Evolutionary conservation across 2,888 invertebrate species (phyloP).

Genomic region (Gisinianus flammeolus): DNA sequence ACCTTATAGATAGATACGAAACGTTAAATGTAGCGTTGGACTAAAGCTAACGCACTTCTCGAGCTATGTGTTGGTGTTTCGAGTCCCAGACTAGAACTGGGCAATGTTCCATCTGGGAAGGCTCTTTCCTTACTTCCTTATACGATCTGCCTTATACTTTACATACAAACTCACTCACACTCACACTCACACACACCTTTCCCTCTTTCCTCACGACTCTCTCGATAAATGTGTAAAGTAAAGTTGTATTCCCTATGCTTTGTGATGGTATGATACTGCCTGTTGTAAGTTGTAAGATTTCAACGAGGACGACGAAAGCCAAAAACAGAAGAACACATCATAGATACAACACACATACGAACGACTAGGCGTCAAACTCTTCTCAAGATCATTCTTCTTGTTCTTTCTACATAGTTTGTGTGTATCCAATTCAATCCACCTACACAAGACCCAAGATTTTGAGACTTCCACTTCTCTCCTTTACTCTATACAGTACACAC

Average conservation of each 20-base stretch:
- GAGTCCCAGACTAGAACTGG: conserved; percentile 34
- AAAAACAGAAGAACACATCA: conserved; percentile 12
- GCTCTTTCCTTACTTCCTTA: conserved; percentile 39
- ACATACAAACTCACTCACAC: neutral
- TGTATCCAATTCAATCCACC: neutral
- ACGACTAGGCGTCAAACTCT: neutral
- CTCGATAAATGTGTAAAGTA: neutral
- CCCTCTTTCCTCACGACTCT: neutral
- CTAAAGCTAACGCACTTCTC: no score
- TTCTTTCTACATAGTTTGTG: conserved; percentile 2
- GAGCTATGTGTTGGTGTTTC: conserved; percentile 19
- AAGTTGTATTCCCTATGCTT: neutral
- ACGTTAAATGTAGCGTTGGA: no score
- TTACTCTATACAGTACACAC: neutral
- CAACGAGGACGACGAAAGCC: conserved; percentile 13
- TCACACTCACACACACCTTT: conserved; percentile 6
- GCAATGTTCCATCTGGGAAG: conserved; percentile 37
- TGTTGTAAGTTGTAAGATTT: neutral
- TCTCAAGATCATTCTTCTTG: conserved; percentile 9
- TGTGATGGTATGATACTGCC: neutral
- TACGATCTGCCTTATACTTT: conserved; percentile 23
- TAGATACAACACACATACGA: neutral
- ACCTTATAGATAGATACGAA: no score
- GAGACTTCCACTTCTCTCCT: neutral
- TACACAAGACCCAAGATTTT: conserved; percentile 10